Base-by-base conservation (phyloP, 2,888 invertebrate species). In the Xiphydria camelus region DNA sequence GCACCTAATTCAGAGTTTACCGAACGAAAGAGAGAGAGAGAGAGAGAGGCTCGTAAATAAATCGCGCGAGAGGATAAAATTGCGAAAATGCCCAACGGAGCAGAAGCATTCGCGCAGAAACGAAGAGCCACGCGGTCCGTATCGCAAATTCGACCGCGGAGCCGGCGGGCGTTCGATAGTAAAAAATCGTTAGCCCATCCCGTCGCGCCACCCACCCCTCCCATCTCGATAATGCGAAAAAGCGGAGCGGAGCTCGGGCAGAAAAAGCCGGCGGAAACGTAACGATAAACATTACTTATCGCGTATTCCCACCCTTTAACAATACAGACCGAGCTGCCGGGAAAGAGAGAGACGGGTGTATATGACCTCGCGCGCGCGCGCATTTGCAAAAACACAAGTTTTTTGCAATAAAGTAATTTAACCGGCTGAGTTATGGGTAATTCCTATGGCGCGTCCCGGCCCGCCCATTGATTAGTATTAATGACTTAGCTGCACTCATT, bases 401-500 rank as follows among this genome's bases (percentile, higher is more conserved):
- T 73, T 73, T 73, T 66, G 67, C 70, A 68, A 73, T 75, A 73
- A 75, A 75, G 72, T 75, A 73, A 72, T 73, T 75, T 72, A 71
- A 67, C 65, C 64, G 64, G 61, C 65, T 72, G 73, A 73, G 69
- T 74, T 75, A 75, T 75, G 71, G 72, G 66, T 74, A 73, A 74
- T 70, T 72, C 70, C 64, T 66, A 59, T 60, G 64, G 63, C 57
- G 60, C 58, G 49, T 40, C 32, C 37, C 41, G 45, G 47, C 57
- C 56, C 58, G 53, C 54, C 70, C 73, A 75, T 75, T 75, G 75
- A 75, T 75, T 75, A 75, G 75, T 74, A 75, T 75, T 75, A 75
- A 75, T 75, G 75, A 75, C 75, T 73, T 72, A 72, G 74, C 72
- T 71, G 73, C 73, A 72, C 75, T 75, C 75, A 75, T 75, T 75